Percentiles rank a stretch among this genome's conserved stretches.
Conservation (phyloP, 1,140 invertebrate genomes). For the Apocrypta bakeri region DNA sequence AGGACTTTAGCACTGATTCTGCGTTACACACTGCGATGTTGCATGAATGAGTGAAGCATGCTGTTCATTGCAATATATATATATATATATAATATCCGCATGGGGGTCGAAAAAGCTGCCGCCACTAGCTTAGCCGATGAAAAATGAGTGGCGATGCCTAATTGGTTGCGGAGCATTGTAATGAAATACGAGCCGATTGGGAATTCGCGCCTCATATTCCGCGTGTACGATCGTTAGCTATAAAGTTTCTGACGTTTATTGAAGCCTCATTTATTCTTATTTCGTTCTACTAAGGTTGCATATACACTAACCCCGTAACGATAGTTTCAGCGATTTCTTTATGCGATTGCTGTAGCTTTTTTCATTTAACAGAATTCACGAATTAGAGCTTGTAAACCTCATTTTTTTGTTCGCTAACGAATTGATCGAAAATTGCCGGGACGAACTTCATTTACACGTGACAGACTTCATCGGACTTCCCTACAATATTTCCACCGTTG, state of each 20-base stretch:
- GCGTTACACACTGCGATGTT: neutral
- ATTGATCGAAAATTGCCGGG: neutral
- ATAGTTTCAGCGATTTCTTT: neutral
- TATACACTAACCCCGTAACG: neutral
- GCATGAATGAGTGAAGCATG: neutral
- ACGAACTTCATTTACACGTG: neutral
- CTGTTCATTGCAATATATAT: neutral
- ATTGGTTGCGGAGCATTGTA: conserved; percentile 2
- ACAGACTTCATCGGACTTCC: too few species aligned
- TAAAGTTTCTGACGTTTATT: conserved; percentile 32
- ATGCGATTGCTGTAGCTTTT: neutral
- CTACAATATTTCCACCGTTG: neutral
- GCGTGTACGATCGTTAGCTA: neutral
- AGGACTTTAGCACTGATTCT: neutral
- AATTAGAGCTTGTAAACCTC: too few species aligned
- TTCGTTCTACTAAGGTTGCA: neutral
- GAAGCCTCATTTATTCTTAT: neutral
- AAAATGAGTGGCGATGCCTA: conserved; percentile 13
- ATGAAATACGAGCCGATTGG: conserved; percentile 31
- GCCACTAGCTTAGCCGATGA: neutral
- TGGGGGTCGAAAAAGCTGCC: neutral
- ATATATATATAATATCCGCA: neutral
- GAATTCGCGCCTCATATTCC: neutral
- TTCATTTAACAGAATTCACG: too few species aligned
- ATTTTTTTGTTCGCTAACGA: neutral